Base-by-base conservation (phyloP, 2,797 vertebrate genomes). In the Basileuterus tristriatus region DNA sequence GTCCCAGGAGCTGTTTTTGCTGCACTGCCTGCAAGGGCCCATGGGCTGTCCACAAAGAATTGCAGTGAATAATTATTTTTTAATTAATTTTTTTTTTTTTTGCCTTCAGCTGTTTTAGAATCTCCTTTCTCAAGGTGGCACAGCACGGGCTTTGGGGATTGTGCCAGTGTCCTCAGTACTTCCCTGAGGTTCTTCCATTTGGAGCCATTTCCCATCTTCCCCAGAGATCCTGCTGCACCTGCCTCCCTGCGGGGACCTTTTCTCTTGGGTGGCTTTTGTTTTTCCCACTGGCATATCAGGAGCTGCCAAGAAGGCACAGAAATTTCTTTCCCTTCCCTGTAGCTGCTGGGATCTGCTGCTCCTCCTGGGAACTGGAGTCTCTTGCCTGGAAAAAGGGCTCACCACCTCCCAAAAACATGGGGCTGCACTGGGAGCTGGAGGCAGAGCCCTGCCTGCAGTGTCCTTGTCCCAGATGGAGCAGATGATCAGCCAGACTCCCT, bases 381-480 rank as follows among this genome's bases (percentile, higher is more conserved):
- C 70, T 49, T 18, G 30, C 20, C 50, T 63, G 71, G 36, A 32
- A 12, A 11, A 60, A 29, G 7, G 12, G 14, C 36, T 27, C 18
- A 6, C 3, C 29, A 12, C 50, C 10, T 65, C n/a, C 12, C 21
- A 3, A 4, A 24, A 46, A 13, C 0, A 1, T 18, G 0, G 43
- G 41, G 52, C n/a, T 62, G 46, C 18, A 2, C 44, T 9, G 32
- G 30, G 46, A 53, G 37, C 2, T 52, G 50, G 29, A 18, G 56
- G 17, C 4, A 0, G 43, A 69, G 44, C 8, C 30, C 62, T 71
- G 43, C 49, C 47, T 12, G 62, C 1, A 3, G 65, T 70, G 5
- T 55, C 1, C 1, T 11, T 23, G 26, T 55, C 78, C 68, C 47
- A 32, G 4, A 67, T 0, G 3, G 49, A 62, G 53, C 5, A 22